Base-by-base conservation (phyloP, 2,113 vertebrate species). In the Tachysurus vachellii region DNA sequence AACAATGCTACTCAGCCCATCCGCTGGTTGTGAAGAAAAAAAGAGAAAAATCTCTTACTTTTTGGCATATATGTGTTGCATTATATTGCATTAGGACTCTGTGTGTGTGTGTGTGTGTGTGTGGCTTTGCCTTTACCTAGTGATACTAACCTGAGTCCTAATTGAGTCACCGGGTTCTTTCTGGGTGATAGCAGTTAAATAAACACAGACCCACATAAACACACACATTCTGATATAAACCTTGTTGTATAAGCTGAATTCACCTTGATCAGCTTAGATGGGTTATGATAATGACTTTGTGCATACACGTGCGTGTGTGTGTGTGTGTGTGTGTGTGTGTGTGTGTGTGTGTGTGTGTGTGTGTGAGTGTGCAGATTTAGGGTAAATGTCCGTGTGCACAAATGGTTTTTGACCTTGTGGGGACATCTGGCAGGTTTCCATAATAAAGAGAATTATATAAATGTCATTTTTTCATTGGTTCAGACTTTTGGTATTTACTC, bases 1-100 rank as follows among this genome's bases (percentile, higher is more conserved):
- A 50, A n/a, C 85, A 70, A 80, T 23, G 9, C 19, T 79, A 86
- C 85, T 53, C 77, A 59, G 77, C 85, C 85, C 76, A 86, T 86
- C 84, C 84, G 84, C 62, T 80, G 59, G 23, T 50, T 57, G 62
- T n/a, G 8, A 28, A 79, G 28, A 56, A 61, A 62, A 81, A 61
- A 57, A 59, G 11, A 36, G 36, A 36, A 36, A 36, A 36, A 36
- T 36, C 36, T 36, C 36, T 36, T 36, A 36, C 36, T 36, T 36
- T 36, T 36, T 36, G 36, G 36, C 36, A 36, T 36, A 36, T 36
- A 36, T 36, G 36, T 36, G 36, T 36, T 36, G 36, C 28, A 31
- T 26, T 81, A 36, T 61, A 81, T 81, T 81, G 80, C 56, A 42
- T 81, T 42, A 23, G 54, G 3, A 16, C 9, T 23, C 2, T 82